Evolutionary conservation across 2,113 vertebrate genomes (phyloP).

Genomic region (Zosterops pallidus): DNA sequence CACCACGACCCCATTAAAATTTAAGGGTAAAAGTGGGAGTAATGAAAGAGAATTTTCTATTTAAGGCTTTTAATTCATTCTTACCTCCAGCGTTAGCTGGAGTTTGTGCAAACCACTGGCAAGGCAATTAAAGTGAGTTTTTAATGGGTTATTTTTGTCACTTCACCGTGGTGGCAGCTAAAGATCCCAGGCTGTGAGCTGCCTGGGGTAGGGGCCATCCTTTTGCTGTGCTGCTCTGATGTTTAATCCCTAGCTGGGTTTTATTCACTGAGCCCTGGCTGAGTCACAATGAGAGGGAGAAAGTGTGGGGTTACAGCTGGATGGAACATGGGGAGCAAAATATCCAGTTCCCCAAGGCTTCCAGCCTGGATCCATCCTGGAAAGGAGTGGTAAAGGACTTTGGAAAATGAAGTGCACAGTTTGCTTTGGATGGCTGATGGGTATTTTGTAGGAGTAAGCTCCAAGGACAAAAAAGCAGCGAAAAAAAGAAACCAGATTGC

Average conservation of each 20-base stretch:
- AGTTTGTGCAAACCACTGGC: background rate
- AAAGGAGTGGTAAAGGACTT: background rate
- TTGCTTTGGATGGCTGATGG: background rate
- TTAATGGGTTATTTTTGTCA: background rate
- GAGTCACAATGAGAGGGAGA: accelerated
- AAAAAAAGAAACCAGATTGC: background rate
- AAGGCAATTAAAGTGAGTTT: background rate
- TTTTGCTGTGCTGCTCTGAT: background rate
- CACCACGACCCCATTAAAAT: background rate
- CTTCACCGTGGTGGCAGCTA: background rate
- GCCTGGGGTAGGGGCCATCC: background rate
- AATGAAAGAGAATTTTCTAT: background rate
- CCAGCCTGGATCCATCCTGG: background rate
- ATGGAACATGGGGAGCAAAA: background rate
- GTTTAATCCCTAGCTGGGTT: background rate
- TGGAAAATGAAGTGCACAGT: background rate
- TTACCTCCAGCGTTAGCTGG: background rate
- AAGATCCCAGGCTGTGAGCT: background rate
- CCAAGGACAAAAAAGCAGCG: background rate
- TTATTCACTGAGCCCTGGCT: background rate
- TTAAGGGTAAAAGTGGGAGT: background rate
- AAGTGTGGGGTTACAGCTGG: accelerated
- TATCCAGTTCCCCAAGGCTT: background rate
- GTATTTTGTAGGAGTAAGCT: background rate
- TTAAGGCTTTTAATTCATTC: background rate